Conservation (phyloP, 2,113 vertebrate species). For the Coreoperca whiteheadi region DNA sequence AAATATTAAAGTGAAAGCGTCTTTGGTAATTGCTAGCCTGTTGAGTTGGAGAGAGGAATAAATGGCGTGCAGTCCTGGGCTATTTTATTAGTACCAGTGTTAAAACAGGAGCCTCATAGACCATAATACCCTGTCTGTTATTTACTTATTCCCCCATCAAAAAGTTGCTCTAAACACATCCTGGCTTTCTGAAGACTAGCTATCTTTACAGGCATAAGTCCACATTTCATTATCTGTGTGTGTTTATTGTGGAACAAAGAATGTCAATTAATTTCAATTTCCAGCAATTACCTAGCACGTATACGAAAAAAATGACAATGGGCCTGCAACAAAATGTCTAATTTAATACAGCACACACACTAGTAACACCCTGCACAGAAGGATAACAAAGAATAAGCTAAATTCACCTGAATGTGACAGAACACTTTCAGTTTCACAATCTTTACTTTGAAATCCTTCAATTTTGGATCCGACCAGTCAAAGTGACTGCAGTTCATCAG, state of each 20-base stretch:
- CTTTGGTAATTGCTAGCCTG: constrained; percentile 34
- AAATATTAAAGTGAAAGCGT: constrained; percentile 11
- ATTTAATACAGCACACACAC: neutral
- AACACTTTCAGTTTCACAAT: neutral
- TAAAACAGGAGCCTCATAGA: constrained; percentile 26
- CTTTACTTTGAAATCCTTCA: neutral
- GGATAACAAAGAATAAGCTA: neutral
- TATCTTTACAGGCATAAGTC: neutral
- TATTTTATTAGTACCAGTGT: constrained; percentile 18
- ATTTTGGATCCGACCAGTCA: neutral
- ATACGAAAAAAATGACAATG: neutral
- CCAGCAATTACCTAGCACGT: neutral
- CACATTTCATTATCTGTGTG: constrained; percentile 2
- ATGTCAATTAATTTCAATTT: constrained; percentile 6
- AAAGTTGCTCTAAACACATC: neutral
- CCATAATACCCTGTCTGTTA: constrained; percentile 16
- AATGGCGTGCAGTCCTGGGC: constrained; percentile 15
- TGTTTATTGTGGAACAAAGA: constrained; percentile 1
- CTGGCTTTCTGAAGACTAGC: neutral
- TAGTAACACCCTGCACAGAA: neutral
- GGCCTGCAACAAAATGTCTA: neutral
- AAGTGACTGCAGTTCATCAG: constrained; percentile 1
- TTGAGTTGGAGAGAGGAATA: constrained; percentile 19
- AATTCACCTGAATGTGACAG: neutral
- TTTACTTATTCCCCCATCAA: constrained; percentile 26